Base-by-base conservation (phyloP, 1,140 invertebrate genomes). In the Diabrotica virgifera region DNA sequence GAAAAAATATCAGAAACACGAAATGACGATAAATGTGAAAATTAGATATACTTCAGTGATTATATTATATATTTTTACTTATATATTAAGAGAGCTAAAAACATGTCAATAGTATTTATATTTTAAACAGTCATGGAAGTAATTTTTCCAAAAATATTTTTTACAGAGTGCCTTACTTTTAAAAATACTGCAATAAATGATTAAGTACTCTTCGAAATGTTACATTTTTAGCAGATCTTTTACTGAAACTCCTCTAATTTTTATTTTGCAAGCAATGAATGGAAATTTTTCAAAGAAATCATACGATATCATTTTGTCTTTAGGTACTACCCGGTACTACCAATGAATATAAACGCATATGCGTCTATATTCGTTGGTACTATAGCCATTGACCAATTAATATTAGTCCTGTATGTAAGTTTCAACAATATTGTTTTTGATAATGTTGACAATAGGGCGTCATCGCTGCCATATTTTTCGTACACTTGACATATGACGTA, bases 21-120 rank as follows among this genome's bases (percentile, higher is more conserved):
- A 66, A 66, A 66, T 62, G 59, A 66, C 64, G 59, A 62, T 67
- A 67, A 70, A 64, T 70, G 65, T 67, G 67, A 61, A 70, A 70
- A 70, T 70, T 70, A 67, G 66, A 68, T 66, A 69, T 64, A 59
- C 61, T 38, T 63, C 24, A 64, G 65, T 61, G 65, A 70, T 67
- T 70, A 70, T 59, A 70, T 70, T 59, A 70, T 70, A 67, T 67
- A 36, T 59, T 54, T 63, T 24, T 24, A 24, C 24, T 24, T 24
- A 24, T 24, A 24, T 69, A 62, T 62, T 70, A 67, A 67, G 68
- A 70, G 65, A 69, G 65, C 68, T 70, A 61, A 70, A 63, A 70
- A 70, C 61, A 63, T 67, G 54, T 67, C 65, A 67, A 67, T 67
- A 67, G 63, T 67, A 70, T 52, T 70, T 67, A 38, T 66, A 63